Evolutionary conservation across 2,113 vertebrate genomes (phyloP).

Genomic region (Scomber scombrus): DNA sequence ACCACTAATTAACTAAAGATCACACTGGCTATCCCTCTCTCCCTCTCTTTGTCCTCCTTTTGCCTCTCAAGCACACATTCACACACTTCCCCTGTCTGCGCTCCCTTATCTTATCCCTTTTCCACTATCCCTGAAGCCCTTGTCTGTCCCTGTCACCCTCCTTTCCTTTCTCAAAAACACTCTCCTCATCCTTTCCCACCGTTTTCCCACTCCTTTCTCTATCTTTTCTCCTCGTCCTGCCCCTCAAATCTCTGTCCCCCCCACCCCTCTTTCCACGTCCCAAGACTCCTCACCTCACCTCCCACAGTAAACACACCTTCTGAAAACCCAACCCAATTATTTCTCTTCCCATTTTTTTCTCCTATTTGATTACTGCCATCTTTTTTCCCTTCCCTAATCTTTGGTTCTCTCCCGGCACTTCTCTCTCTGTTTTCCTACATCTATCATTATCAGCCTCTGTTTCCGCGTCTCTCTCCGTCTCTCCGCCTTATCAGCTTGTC

Average conservation of each 20-base stretch:
- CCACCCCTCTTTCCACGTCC: conserved; percentile 12
- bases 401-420: conserved; percentile 24
- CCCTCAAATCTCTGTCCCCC: background rate
- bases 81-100: conserved; percentile 28
- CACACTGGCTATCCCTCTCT: conserved; percentile 23
- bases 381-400: background rate
- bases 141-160: conserved; percentile 51
- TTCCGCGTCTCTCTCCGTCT: conserved; percentile 41
- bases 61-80: background rate
- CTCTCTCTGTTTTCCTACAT: conserved; percentile 44
- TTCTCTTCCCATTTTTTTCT: conserved; percentile 7
- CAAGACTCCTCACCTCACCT: conserved; percentile 35
- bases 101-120: conserved; percentile 65
- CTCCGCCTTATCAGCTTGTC: conserved; percentile 64
- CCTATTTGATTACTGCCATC: conserved; percentile 44
- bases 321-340: conserved; percentile 16
- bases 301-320: conserved; percentile 46
- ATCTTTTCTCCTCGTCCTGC: background rate
- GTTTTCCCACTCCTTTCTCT: conserved; percentile 43
- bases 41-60: conserved; percentile 8
- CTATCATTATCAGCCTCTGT: conserved; percentile 56
- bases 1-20: conserved; percentile 26
- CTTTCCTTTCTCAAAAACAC: conserved; percentile 43
- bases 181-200: conserved; percentile 35
- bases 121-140: conserved; percentile 46